Conservation (phyloP, 1,140 invertebrate species). For the Bombus ignitus region DNA sequence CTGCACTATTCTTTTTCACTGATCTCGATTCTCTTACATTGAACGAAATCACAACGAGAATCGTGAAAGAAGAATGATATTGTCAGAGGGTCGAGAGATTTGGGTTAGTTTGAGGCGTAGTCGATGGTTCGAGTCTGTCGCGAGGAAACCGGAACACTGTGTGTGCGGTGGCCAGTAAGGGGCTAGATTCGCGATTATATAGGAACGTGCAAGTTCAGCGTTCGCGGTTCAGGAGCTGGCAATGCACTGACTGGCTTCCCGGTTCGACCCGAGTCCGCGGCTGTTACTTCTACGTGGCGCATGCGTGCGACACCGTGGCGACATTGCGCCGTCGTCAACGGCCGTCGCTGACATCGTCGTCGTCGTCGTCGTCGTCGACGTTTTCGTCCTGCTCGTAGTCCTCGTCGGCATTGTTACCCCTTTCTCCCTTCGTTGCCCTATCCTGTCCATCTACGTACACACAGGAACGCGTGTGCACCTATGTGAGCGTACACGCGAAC, state of each 20-base stretch:
- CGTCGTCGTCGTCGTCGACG: conserved; percentile 34
- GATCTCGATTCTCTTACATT: too few relatives aligned
- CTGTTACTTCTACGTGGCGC: conserved; percentile 74
- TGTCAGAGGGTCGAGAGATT: too few relatives aligned
- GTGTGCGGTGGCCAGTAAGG: conserved; percentile 13
- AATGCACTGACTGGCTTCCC: conserved; percentile 79
- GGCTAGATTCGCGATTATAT: conserved; percentile 31
- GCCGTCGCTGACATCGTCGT: conserved; percentile 55
- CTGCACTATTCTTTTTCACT: neutral
- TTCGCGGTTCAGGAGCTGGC: conserved; percentile 76
- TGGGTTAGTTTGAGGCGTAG: neutral
- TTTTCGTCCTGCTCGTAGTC: conserved; percentile 35
- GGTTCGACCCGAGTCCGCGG: conserved; percentile 80
- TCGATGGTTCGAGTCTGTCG: conserved; percentile 33
- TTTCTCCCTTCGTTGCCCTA: neutral
- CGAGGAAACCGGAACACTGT: neutral
- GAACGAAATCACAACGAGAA: too few relatives aligned
- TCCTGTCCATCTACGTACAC: neutral
- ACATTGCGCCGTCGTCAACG: conserved; percentile 77
- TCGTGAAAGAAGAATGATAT: too few relatives aligned
- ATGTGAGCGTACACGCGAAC: conserved; percentile 41
- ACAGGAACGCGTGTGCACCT: conserved; percentile 1
- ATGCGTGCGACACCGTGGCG: conserved; percentile 73
- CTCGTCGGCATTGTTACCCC: conserved; percentile 40
- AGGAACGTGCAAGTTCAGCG: conserved; percentile 48